phyloP scores from a whole-genome alignment of 2,888 invertebrate genomes.

The Sinotaia quadrata region DNA sequence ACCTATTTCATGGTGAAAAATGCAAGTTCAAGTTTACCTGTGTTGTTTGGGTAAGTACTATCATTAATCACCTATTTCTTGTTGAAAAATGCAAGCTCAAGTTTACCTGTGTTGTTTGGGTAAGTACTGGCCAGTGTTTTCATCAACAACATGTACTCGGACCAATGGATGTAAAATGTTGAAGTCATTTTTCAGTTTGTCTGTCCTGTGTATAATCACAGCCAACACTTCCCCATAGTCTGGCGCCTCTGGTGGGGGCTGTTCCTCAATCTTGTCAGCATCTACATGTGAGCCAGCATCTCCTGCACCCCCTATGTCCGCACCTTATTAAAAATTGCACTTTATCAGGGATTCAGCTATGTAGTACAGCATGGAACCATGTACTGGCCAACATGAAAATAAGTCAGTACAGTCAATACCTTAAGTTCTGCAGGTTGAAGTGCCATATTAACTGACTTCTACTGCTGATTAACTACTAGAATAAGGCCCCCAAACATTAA shows the following conservation, averaged over 20 bases:
- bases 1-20: too few species aligned
- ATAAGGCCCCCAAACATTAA: too few species aligned
- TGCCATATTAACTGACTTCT: too few species aligned
- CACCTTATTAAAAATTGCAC: background rate
- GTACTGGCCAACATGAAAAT: too few species aligned
- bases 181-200: slow-evolving; percentile 77
- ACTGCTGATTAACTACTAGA: too few species aligned
- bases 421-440: too few species aligned
- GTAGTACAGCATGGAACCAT: too few species aligned
- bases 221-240: slow-evolving; percentile 72
- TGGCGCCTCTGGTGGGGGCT: slow-evolving; percentile 29
- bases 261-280: slow-evolving; percentile 30
- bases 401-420: too few species aligned
- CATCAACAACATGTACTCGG: slow-evolving; percentile 77
- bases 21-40: too few species aligned
- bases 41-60: slow-evolving; percentile 75
- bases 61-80: too few species aligned
- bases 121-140: slow-evolving; percentile 76
- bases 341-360: too few species aligned
- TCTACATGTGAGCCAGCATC: background rate
- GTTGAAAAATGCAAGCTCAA: too few species aligned
- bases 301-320: slow-evolving; percentile 3
- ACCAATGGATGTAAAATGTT: slow-evolving; percentile 78
- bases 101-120: slow-evolving; percentile 73
- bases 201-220: slow-evolving; percentile 76